Evolutionary conservation across 2,888 invertebrate genomes (phyloP), one percentile per base, ranked within the genome.

Genomic region (Acrobasis consociella): DNA sequence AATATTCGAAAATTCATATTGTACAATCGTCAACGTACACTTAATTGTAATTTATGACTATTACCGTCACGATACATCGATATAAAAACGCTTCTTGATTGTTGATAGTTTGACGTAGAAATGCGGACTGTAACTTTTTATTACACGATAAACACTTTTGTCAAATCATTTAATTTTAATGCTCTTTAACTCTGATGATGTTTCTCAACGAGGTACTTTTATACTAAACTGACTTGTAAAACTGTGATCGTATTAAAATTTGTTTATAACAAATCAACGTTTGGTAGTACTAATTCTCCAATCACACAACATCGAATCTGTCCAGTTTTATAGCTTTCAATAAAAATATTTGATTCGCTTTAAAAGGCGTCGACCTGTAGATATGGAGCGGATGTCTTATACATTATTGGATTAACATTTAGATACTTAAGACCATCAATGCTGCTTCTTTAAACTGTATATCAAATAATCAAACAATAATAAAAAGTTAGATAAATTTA

Each of bases 271-370:
- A 42, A 56, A 39, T 56, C 16, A 17, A 39, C 13, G 17, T 17
- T 46, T 60, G 60, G 65, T 65, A 65, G 65, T 62, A 15, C 46
- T 50, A 50, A 55, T 62, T 53, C 56, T 60, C 62, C 64, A 62
- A 65, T 65, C 62, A 58, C 52, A 52, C 10, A 31, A 52, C 10
- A 60, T 62, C 64, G 66, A 67, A 65, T 72, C 67, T 69, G 73
- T 76, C 76, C 73, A 74, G 75, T 80, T 83, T 85, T 85, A 81
- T 82, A 75, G 76, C 70, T 65, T 62, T 72, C 64, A 70, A 81
- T 85, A 80, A 82, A 83, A 78, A 77, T 72, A 75, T 77, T 74
- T 69, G 75, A 76, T 74, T 75, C 71, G 74, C 67, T 77, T 69
- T 75, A 74, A 76, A 78, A 77, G 76, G 72, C 80, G 75, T 74